phyloP scores from a whole-genome alignment of 2,888 invertebrate species.

The Pollenia angustigena region DNA sequence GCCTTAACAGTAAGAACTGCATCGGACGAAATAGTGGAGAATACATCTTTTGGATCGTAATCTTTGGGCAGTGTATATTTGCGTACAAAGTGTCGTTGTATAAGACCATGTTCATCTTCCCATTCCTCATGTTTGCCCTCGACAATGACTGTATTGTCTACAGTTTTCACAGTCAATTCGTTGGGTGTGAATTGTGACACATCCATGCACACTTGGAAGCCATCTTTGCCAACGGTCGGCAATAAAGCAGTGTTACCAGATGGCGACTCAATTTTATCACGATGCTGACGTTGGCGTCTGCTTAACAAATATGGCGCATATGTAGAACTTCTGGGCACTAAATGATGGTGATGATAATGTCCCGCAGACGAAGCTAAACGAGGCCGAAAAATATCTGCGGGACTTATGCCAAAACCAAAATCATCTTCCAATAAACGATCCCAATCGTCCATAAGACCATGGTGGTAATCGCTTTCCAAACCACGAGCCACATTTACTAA shows the following conservation, averaged over 20 bases:
- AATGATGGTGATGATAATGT: slow-evolving; percentile 49
- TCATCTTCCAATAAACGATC: slow-evolving; percentile 76
- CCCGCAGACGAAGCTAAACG: slow-evolving; percentile 72
- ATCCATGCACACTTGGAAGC: slow-evolving; percentile 89
- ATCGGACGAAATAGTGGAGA: slow-evolving; percentile 90
- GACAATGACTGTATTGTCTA: slow-evolving; percentile 88
- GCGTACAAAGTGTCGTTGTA: slow-evolving; percentile 87
- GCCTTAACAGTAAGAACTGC: slow-evolving; percentile 89
- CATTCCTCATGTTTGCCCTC: slow-evolving; percentile 89
- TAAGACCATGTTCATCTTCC: slow-evolving; percentile 88
- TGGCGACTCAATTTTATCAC: slow-evolving; percentile 85
- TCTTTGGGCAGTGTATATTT: slow-evolving; percentile 90
- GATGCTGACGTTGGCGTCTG: slow-evolving; percentile 85
- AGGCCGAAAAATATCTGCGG: slow-evolving; percentile 80
- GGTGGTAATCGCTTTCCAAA: slow-evolving; percentile 63
- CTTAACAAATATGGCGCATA: slow-evolving; percentile 86
- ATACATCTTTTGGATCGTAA: slow-evolving; percentile 89
- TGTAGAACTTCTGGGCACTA: slow-evolving; percentile 85
- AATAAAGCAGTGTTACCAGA: slow-evolving; percentile 84
- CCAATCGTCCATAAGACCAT: slow-evolving; percentile 43
- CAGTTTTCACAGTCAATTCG: slow-evolving; percentile 91
- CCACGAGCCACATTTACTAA: slow-evolving; percentile 74
- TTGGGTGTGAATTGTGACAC: slow-evolving; percentile 91
- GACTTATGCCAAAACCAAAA: slow-evolving; percentile 81
- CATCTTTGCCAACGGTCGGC: slow-evolving; percentile 79